Evolutionary conservation across 2,797 vertebrate genomes (phyloP), one percentile per base, ranked within the genome.

Genomic region (Allobates femoralis): DNA sequence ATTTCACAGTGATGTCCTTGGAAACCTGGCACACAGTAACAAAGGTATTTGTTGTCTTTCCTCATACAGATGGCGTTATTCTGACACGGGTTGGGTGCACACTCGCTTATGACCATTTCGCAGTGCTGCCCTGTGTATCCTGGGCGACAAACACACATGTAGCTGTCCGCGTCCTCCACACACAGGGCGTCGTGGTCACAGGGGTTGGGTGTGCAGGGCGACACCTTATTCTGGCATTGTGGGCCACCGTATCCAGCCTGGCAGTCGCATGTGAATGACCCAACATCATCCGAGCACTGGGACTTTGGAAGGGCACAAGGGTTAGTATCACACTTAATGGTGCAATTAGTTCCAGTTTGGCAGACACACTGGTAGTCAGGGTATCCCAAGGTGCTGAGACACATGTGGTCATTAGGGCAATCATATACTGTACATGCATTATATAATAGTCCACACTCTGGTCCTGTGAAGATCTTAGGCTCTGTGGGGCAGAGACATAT

Each of bases 1-100:
- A 99, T 93, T 85, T 98, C 97, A 30, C 98, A 99, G 94, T 92
- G 94, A 82, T 93, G 94, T 21, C 98, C 98, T 90, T 99, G 98
- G 93, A 97, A 99, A 4, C 98, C 98, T 0, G 98, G 98, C 87
- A 99, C 98, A 0, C 98, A 99, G 94, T 97, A 99, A 86, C 98
- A 99, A 87, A 94, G 94, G 73, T 94, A 95, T 34, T 92, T 86
- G 2, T 92, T 90, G 4, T 92, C 83, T 0, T 92, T 88, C 23
- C 97, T 95, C 58, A 94, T 88, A 88, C 98, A 99, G 91, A 99
- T 96, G 87, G 98, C 98, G 0, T 97, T 97, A 0, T 99, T 99
- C 85, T 94, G 93, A 92, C 98, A 99, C 0, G 97, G 97, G 23
- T 89, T 91, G 0, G 96, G 96, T 26, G 84, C 82, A 67, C 97